Base-by-base conservation (phyloP, 1,140 invertebrate species). In the Steinernema feltiae region DNA sequence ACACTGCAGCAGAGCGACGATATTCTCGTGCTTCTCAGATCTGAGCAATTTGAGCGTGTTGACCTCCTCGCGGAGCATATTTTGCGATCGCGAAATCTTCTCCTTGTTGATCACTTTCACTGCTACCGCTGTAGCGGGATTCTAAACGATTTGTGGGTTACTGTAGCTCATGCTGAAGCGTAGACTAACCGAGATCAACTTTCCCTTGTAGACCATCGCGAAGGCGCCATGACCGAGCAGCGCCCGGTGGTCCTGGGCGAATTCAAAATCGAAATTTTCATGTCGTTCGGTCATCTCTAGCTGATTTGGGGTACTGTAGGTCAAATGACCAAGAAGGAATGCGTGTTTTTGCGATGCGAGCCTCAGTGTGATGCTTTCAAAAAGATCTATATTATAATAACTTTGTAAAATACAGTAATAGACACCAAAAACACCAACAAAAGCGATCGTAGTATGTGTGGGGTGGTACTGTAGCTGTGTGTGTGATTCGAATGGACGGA, bases 21-120 rank as follows among this genome's bases (percentile, higher is more conserved):
- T 93, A 91, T 99, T 98, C 85, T 97, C 94, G 90, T 99, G 95
- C 87, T 98, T 93, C 69, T 98, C 89, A 86, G 93, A 92, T 32
- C 94, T 97, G 81, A 99, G 87, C 88, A 92, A 92, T 90, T 97
- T 96, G 32, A 99, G 89, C 86, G 99, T 98, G 88, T 97, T 97
- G 69, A 98, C 98, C 89, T 99, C 97, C 87, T 98, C 98, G 69
- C 93, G 93, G 1, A 98, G 90, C 76, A 99, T 90, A 88, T 94
- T 96, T 87, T 97, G 95, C 30, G 94, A 95, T 88, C 98, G 98
- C 48, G 93, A 92, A 75, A 98, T 89, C 85, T 94, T 97, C 87
- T 98, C 98, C 89, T 98, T 98, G 18, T 94, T 93, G 69, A 98
- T 96, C 86, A 93, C 93, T 88, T 99, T 99, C 53, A 98, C 96